phyloP scores from a whole-genome alignment of 35 echinoderm and acorn worm genomes.

The Heliocidaris tuberculata region DNA sequence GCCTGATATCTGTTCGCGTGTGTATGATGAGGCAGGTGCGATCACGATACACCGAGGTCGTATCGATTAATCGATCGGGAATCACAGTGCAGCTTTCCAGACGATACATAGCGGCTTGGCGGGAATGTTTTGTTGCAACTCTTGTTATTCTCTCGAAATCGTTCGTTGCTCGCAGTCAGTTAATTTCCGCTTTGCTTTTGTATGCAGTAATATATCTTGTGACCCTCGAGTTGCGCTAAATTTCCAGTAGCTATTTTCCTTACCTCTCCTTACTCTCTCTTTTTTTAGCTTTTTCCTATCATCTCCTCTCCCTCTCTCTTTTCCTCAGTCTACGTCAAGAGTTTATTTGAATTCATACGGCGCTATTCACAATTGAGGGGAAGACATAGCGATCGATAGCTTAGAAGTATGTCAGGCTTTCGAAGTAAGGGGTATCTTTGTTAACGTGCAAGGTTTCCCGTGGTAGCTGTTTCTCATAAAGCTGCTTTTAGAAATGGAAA shows the following conservation, averaged over 20 bases:
- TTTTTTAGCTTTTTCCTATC: background rate
- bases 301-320: background rate
- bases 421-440: background rate
- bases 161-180: slow-evolving; percentile 39
- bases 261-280: background rate
- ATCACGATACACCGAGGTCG: slow-evolving; percentile 37
- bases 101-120: slow-evolving; percentile 28
- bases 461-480: background rate
- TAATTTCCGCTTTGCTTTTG: slow-evolving; percentile 39
- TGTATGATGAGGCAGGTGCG: slow-evolving; percentile 34
- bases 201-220: slow-evolving; percentile 25
- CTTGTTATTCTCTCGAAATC: slow-evolving; percentile 23
- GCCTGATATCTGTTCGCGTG: background rate
- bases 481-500: background rate
- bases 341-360: slow-evolving; percentile 12
- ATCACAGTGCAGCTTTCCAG: slow-evolving; percentile 6
- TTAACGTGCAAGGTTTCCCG: background rate
- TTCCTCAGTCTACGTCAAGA: background rate
- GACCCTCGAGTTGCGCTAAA: slow-evolving; percentile 10
- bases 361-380: background rate
- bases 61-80: slow-evolving; percentile 46
- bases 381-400: background rate
- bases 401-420: background rate
- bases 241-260: slow-evolving; percentile 24
- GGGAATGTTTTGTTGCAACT: slow-evolving; percentile 30